Evolutionary conservation across 2,888 invertebrate species (phyloP).

Genomic region (Lucinisca nassula): DNA sequence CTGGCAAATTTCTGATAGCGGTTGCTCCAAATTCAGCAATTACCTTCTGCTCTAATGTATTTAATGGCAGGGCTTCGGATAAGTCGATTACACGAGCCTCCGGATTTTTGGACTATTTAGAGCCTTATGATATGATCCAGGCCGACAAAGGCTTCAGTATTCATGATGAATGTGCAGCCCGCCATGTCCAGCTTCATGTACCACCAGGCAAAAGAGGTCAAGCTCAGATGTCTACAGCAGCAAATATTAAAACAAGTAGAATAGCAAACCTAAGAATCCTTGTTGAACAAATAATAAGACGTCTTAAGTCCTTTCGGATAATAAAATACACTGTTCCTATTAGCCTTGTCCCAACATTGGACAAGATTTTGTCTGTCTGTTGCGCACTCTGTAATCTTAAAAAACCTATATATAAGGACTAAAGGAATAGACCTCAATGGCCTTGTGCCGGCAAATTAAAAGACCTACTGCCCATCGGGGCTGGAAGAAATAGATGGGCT

Average conservation of each 20-base stretch:
- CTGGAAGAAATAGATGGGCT: no score
- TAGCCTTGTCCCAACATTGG: slow-evolving; percentile 4
- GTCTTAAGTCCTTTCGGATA: slow-evolving; percentile 3
- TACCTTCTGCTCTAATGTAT: slow-evolving; percentile 63
- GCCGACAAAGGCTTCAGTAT: slow-evolving; percentile 48
- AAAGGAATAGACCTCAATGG: neutral
- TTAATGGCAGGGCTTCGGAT: slow-evolving; percentile 62
- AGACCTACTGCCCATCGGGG: neutral
- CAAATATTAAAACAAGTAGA: neutral
- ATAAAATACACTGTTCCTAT: slow-evolving; percentile 10
- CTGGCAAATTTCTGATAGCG: slow-evolving; percentile 65
- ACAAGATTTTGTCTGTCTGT: neutral
- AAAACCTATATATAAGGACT: slow-evolving; percentile 25
- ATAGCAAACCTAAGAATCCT: slow-evolving; percentile 3
- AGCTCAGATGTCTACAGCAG: slow-evolving; percentile 12
- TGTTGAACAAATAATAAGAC: slow-evolving; percentile 19
- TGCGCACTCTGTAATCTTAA: slow-evolving; percentile 23
- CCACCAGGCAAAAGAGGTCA: slow-evolving; percentile 31
- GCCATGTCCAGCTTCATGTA: neutral
- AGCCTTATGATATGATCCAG: slow-evolving; percentile 60
- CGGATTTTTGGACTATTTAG: slow-evolving; percentile 47
- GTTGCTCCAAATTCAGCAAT: slow-evolving; percentile 65
- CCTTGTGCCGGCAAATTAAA: neutral
- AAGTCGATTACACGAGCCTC: slow-evolving; percentile 61
- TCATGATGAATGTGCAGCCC: slow-evolving; percentile 22